A percentile compares a stretch with the other conserved stretches of the same genome.
Evolutionary conservation across 2,888 invertebrate species (phyloP).

Genomic region (Hoplodrina blanda): DNA sequence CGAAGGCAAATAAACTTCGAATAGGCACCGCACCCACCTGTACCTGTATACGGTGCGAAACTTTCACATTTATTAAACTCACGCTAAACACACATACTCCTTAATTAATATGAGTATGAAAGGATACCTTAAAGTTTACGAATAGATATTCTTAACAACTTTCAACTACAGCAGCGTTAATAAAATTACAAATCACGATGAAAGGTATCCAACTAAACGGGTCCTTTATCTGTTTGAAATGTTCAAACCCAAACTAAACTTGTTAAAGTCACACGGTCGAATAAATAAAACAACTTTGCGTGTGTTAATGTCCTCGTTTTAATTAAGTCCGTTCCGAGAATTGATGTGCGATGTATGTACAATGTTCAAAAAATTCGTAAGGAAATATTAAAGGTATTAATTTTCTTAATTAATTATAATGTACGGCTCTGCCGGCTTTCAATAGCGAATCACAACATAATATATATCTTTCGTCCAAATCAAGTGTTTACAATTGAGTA

Average conservation of each 20-base stretch:
- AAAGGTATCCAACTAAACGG: slow-evolving; percentile 72
- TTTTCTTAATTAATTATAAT: slow-evolving; percentile 72
- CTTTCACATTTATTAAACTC: slow-evolving; percentile 84
- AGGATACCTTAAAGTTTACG: slow-evolving; percentile 86
- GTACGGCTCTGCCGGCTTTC: slow-evolving; percentile 49
- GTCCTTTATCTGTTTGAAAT: slow-evolving; percentile 77
- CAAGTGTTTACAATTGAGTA: slow-evolving; percentile 44
- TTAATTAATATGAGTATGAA: slow-evolving; percentile 87
- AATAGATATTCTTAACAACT: slow-evolving; percentile 81
- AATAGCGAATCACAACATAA: slow-evolving; percentile 47
- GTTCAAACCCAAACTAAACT: slow-evolving; percentile 75
- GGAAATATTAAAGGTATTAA: slow-evolving; percentile 67
- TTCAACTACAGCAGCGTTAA: slow-evolving; percentile 70
- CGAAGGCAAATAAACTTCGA: slow-evolving; percentile 86
- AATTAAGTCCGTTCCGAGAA: slow-evolving; percentile 70
- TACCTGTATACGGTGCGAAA: slow-evolving; percentile 63
- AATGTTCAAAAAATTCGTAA: slow-evolving; percentile 65
- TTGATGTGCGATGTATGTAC: slow-evolving; percentile 63
- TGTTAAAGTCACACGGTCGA: slow-evolving; percentile 79
- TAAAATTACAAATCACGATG: slow-evolving; percentile 77
- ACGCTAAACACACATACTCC: slow-evolving; percentile 80
- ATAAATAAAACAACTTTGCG: slow-evolving; percentile 78
- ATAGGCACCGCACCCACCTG: slow-evolving; percentile 65
- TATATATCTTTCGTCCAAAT: slow-evolving; percentile 49
- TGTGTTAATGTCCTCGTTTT: slow-evolving; percentile 71